These are phyloP conservation scores for Hipparchia sbordonii DNA, from an alignment of 2,888 invertebrate genomes.

Conservation along the genomic window DNA sequence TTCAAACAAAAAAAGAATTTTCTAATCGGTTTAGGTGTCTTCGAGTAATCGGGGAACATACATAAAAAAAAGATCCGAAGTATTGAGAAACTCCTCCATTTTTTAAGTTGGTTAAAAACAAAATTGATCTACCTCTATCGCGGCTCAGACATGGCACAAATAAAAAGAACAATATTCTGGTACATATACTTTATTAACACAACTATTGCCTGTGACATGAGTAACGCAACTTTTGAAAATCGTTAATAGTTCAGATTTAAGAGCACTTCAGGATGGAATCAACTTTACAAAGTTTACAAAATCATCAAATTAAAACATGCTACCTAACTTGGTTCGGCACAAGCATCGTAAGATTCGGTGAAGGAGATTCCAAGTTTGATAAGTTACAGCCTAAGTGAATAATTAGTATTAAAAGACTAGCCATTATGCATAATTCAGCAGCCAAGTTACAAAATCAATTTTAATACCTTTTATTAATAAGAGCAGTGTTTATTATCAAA, in stretches of 20 bases:
- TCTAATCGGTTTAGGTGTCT: too few species aligned
- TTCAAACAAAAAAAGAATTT: too few species aligned
- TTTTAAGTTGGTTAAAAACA: too few species aligned
- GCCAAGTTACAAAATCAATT: slow-evolving; percentile 6
- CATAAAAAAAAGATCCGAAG: too few species aligned
- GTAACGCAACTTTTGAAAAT: slow-evolving; percentile 63
- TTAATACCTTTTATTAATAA: not conserved
- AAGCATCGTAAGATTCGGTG: slow-evolving; percentile 39
- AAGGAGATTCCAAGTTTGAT: slow-evolving; percentile 39
- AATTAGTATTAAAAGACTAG: not conserved
- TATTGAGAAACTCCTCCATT: too few species aligned
- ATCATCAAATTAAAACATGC: slow-evolving; percentile 50
- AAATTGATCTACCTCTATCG: too few species aligned
- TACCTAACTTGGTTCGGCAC: slow-evolving; percentile 55
- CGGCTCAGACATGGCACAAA: not conserved
- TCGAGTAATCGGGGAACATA: too few species aligned
- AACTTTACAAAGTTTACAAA: slow-evolving; percentile 70
- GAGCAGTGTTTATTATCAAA: not conserved
- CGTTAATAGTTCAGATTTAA: slow-evolving; percentile 76
- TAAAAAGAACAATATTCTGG: slow-evolving; percentile 27
- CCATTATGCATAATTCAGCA: slow-evolving; percentile 5
- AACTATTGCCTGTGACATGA: slow-evolving; percentile 71
- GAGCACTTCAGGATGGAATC: slow-evolving; percentile 83
- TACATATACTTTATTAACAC: slow-evolving; percentile 60
- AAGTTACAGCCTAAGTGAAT: slow-evolving; percentile 4